These are phyloP conservation scores for Carposina sasakii DNA, from an alignment of 1,140 invertebrate genomes.

Conservation along the genomic window DNA sequence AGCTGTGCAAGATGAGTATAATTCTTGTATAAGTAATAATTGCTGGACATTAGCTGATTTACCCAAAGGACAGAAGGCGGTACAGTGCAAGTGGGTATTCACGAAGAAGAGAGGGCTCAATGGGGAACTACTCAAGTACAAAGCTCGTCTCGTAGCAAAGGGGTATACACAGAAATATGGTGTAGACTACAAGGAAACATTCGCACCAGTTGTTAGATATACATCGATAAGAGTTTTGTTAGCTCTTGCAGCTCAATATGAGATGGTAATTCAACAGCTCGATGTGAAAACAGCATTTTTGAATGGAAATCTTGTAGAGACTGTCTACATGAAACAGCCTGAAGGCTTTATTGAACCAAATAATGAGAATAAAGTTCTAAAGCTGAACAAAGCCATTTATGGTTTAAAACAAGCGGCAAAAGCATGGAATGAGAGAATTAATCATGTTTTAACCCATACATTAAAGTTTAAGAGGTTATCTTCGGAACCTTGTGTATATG, in stretches of 20 bases:
- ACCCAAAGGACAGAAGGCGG: constrained; percentile 29
- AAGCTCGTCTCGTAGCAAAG: too few relatives aligned
- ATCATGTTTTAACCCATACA: background rate
- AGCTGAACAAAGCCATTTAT: background rate
- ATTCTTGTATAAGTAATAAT: constrained; percentile 29
- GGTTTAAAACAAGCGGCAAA: background rate
- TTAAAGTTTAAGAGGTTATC: constrained; percentile 1
- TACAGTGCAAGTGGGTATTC: constrained; percentile 46
- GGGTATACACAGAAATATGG: background rate
- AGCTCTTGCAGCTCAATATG: constrained; percentile 28
- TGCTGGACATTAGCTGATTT: constrained; percentile 35
- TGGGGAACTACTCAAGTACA: constrained; percentile 1
- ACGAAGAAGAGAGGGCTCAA: constrained; percentile 28
- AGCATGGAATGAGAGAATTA: background rate
- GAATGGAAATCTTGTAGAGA: constrained; percentile 39
- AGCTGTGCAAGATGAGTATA: too few relatives aligned
- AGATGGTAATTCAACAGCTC: constrained; percentile 30
- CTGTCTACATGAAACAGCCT: constrained; percentile 46
- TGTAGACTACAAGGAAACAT: constrained; percentile 14
- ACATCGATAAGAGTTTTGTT: constrained; percentile 17
- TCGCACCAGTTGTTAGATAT: constrained; percentile 29
- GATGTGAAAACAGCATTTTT: constrained; percentile 57
- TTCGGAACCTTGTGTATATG: constrained; percentile 9
- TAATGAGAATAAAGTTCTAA: constrained; percentile 2
- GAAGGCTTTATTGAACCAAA: background rate